A percentile compares a stretch with the other conserved stretches of the same genome.
phyloP scores from a whole-genome alignment of 1,140 invertebrate genomes.

The Palaemon carinicauda region DNA sequence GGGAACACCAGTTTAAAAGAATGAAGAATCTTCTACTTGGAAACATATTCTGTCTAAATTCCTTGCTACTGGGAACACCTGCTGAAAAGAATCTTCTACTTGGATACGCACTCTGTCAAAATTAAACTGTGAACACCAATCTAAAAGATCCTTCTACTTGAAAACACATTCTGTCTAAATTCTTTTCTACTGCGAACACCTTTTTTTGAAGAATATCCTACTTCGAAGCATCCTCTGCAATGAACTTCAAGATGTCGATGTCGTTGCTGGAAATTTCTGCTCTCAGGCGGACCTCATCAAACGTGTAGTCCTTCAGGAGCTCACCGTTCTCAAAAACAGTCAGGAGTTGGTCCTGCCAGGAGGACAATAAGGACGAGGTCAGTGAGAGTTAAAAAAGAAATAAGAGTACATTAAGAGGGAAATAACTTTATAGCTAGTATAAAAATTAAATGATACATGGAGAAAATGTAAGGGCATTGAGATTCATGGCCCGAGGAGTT shows the following conservation, averaged over 20 bases:
- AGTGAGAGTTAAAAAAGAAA: not conserved
- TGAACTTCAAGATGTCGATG: slow-evolving; percentile 28
- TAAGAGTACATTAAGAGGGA: not conserved
- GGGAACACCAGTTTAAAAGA: too few relatives aligned
- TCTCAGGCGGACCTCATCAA: slow-evolving; percentile 17
- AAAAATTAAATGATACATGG: too few relatives aligned
- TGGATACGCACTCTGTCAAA: too few relatives aligned
- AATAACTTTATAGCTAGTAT: too few relatives aligned
- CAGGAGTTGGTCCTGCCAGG: slow-evolving; percentile 10
- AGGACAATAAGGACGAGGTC: not conserved
- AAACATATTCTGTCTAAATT: too few relatives aligned
- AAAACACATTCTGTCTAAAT: not conserved
- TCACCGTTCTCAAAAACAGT: slow-evolving; percentile 44
- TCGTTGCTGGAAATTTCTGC: slow-evolving; percentile 10
- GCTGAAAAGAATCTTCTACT: too few relatives aligned
- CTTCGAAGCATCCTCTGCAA: not conserved
- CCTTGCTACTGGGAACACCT: too few relatives aligned
- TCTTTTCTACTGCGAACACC: too few relatives aligned
- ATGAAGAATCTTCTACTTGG: too few relatives aligned
- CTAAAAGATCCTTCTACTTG: not conserved
- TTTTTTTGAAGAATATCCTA: not conserved
- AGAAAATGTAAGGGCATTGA: too few relatives aligned
- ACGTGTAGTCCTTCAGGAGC: slow-evolving; percentile 34
- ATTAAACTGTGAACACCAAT: too few relatives aligned
- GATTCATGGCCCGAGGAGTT: too few relatives aligned